Base-by-base conservation (phyloP, 2,888 invertebrate genomes). In the Beris morrisii region DNA sequence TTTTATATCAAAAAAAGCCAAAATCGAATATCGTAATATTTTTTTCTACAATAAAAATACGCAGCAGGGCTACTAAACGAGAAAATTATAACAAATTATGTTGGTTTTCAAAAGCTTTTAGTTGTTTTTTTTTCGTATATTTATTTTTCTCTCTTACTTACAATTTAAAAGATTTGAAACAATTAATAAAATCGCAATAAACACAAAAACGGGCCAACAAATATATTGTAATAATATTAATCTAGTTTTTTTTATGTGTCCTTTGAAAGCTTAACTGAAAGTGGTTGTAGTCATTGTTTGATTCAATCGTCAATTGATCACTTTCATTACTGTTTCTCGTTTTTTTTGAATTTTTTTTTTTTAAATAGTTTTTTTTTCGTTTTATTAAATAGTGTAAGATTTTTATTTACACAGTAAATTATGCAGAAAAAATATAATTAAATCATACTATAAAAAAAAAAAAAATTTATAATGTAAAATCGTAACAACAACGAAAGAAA, bases 161-260 rank as follows among this genome's bases (percentile, higher is more conserved):
- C 50, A 61, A 32, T 61, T 61, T 46, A 58, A 56, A 30, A 48
- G 58, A 48, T 54, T 61, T 52, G 61, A 61, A 61, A 61, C 52
- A 38, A 38, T 38, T 38, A 61, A 52, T 61, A 61, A 52, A 61
- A 52, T 61, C 52, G 61, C 61, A 22, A 52, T 61, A 50, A 61
- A 61, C 61, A 61, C 61, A 61, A 38, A 38, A 61, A 61, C 52
- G 61, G 52, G 61, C 61, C 61, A 61, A 61, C 61, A 61, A 61
- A 50, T 22, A 52, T 31, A 58, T 5, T 56, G 15, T 56, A 15
- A 32, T 52, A 61, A 56, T 56, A 38, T 56, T 15, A 13, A 13
- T 56, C 38, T 38, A 38, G 38, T 38, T 38, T 38, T 38, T 5
- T 38, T 38, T 38, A 7, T 9, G 38, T 38, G 5, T 9, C 7